Conservation (phyloP, 2,797 vertebrate species). For the Ficedula albicollis region DNA sequence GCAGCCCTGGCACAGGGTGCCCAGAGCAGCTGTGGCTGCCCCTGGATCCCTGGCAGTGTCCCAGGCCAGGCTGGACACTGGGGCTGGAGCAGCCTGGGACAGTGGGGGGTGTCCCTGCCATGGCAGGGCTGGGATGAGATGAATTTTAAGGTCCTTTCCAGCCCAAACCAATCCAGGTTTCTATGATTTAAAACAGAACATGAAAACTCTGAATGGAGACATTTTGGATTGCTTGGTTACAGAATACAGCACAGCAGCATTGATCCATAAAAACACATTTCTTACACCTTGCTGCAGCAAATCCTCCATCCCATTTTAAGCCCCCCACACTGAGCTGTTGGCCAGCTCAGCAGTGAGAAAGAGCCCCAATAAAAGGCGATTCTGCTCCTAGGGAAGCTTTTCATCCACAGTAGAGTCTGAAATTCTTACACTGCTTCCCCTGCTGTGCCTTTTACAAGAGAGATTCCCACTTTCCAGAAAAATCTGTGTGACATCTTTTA, state of each 20-base stretch:
- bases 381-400: background rate
- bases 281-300: background rate
- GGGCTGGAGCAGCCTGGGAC: background rate
- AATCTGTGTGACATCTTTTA: background rate
- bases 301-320: background rate
- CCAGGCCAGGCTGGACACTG: background rate
- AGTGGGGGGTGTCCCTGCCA: background rate
- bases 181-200: background rate
- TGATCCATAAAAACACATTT: background rate
- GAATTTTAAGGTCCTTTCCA: rapidly evolving
- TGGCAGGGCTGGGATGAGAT: background rate
- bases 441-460: background rate
- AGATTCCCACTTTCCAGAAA: background rate
- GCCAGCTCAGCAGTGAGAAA: background rate
- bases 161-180: background rate
- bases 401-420: background rate
- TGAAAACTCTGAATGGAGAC: background rate
- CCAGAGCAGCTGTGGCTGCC: background rate
- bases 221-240: background rate
- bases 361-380: background rate
- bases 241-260: background rate
- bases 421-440: background rate
- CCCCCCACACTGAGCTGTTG: background rate
- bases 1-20: background rate
- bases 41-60: background rate